Evolutionary conservation across 2,888 invertebrate genomes (phyloP).

Genomic region (Drosophila paramelanica): DNA sequence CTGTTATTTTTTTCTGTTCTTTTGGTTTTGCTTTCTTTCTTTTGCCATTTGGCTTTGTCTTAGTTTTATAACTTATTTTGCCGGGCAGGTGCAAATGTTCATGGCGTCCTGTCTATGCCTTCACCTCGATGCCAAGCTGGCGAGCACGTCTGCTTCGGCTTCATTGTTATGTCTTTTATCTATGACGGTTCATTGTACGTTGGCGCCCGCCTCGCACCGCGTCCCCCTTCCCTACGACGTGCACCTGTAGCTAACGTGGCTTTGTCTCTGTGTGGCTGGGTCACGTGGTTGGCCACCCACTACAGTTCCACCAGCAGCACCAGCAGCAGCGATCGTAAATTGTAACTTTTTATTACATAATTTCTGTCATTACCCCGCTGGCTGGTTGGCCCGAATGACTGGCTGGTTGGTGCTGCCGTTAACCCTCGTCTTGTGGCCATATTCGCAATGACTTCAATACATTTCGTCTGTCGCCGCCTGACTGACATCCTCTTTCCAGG

Average conservation of each 20-base stretch:
- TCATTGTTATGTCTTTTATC: conserved; percentile 79
- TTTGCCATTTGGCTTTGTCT: conserved; percentile 63
- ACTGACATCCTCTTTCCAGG: conserved; percentile 47
- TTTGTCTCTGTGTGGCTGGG: conserved; percentile 42
- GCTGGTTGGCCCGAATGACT: conserved; percentile 52
- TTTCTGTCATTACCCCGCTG: conserved; percentile 81
- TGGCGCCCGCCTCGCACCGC: conserved; percentile 1
- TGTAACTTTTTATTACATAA: conserved; percentile 83
- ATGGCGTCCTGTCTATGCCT: conserved; percentile 49
- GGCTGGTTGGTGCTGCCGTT: conserved; percentile 49
- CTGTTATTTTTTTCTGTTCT: conserved; percentile 1
- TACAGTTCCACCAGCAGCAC: conserved; percentile 18
- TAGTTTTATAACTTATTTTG: conserved; percentile 75
- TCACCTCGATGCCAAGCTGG: conserved; percentile 22
- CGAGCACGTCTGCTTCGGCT: conserved; percentile 75
- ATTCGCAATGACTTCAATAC: conserved; percentile 79
- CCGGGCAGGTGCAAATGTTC: conserved; percentile 74
- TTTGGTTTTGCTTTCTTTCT: conserved; percentile 31
- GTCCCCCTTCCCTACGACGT: conserved; percentile 1
- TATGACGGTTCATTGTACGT: conserved; percentile 79
- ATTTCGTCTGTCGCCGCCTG: conserved; percentile 74
- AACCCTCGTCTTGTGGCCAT: conserved; percentile 72
- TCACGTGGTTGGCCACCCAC: conserved; percentile 58
- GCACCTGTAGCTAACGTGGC: conserved; percentile 61
- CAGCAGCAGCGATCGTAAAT: conserved; percentile 76